phyloP scores from a whole-genome alignment of 2,113 vertebrate species.

The Psittacula cyanocephala region DNA sequence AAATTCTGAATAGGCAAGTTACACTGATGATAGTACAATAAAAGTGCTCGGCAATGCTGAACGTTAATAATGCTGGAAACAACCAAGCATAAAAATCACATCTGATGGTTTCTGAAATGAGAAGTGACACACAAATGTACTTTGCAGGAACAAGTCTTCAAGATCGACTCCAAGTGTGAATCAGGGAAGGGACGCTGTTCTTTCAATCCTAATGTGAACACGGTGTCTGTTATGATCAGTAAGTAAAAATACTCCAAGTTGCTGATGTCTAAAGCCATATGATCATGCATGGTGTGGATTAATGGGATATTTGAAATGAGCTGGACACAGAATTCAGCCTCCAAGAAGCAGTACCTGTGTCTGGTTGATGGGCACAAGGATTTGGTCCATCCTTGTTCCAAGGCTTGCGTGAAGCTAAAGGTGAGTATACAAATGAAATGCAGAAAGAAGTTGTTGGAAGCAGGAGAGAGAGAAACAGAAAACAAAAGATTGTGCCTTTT shows the following conservation, averaged over 20 bases:
- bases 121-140: constrained; percentile 31
- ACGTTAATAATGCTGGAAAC: not conserved
- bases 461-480: not conserved
- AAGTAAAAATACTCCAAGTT: constrained; percentile 70
- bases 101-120: not conserved
- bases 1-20: not conserved
- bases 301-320: not conserved
- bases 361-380: not conserved
- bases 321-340: not conserved
- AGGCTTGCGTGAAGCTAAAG: not conserved
- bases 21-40: not conserved
- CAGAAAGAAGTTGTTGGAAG: not conserved
- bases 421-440: not conserved
- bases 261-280: not conserved
- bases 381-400: not conserved
- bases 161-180: constrained; percentile 90
- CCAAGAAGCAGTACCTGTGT: not conserved
- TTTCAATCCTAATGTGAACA: constrained; percentile 95
- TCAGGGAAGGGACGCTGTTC: constrained; percentile 97
- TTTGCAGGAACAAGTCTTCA: constrained; percentile 90
- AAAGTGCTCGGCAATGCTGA: not conserved
- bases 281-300: not conserved
- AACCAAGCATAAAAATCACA: not conserved
- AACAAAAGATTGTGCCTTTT: not conserved
- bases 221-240: constrained; percentile 98